A percentile compares a stretch with the other conserved stretches of the same genome.
These are phyloP conservation scores for Seriola quinqueradiata DNA, from an alignment of 2,113 vertebrate species.

Conservation along the genomic window DNA sequence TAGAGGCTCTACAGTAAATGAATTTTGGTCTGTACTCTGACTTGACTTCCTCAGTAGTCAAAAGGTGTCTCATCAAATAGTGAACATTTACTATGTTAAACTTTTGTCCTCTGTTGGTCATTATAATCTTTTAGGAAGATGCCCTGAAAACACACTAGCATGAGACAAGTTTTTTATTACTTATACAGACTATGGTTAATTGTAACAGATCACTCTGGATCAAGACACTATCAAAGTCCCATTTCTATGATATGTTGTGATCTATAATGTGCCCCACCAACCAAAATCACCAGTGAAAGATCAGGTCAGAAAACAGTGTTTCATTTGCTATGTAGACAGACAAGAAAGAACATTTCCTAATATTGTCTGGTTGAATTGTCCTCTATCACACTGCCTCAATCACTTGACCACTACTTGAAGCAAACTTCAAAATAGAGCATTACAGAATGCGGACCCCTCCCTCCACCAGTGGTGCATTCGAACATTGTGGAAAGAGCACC, in stretches of 20 bases:
- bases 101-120: constrained; percentile 29
- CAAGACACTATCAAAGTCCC: constrained; percentile 3
- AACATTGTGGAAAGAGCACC: constrained; percentile 79
- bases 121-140: neutral
- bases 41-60: constrained; percentile 55
- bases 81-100: constrained; percentile 22
- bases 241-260: neutral
- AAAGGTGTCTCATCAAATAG: constrained; percentile 33
- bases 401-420: constrained; percentile 74
- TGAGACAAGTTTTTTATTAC: neutral
- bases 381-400: constrained; percentile 67
- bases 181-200: neutral
- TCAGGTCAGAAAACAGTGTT: neutral
- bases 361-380: constrained; percentile 59
- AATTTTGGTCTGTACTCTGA: constrained; percentile 66
- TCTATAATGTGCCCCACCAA: neutral
- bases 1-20: constrained; percentile 77
- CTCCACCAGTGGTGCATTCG: constrained; percentile 68
- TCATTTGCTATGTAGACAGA: neutral
- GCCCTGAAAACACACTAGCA: neutral
- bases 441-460: constrained; percentile 72
- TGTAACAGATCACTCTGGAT: constrained; percentile 11
- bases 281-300: constrained; percentile 2
- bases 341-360: constrained; percentile 46
- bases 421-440: constrained; percentile 74